These are phyloP conservation scores for Dione vanillae DNA, from an alignment of 2,888 invertebrate species.

Conservation along the genomic window DNA sequence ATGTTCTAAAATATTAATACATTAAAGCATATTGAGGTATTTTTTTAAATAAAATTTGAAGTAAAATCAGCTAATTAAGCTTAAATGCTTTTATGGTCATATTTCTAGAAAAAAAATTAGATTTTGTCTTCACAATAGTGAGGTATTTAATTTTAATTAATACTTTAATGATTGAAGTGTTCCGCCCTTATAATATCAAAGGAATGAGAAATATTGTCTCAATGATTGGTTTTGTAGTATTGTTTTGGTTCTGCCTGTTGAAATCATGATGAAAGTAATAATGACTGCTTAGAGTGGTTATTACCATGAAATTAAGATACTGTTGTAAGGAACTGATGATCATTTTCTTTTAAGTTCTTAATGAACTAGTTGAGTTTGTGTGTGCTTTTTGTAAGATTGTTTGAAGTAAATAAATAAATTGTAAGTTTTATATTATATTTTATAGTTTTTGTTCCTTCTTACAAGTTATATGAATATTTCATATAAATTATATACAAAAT, in stretches of 20 bases:
- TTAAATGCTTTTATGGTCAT: too few species aligned
- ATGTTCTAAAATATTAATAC: background rate
- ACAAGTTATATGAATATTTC: background rate
- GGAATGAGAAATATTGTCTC: background rate
- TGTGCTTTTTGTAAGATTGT: constrained; percentile 1
- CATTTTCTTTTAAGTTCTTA: constrained; percentile 4
- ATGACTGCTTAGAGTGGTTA: constrained; percentile 5
- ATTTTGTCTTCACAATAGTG: background rate
- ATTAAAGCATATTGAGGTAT: too few species aligned
- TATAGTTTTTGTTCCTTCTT: background rate
- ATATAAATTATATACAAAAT: too few species aligned
- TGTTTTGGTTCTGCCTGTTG: background rate
- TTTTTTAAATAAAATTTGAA: too few species aligned
- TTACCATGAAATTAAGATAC: constrained; percentile 19
- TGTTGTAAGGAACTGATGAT: background rate
- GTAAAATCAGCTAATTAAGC: too few species aligned
- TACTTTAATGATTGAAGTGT: background rate
- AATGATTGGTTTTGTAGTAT: background rate
- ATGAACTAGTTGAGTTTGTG: constrained; percentile 19
- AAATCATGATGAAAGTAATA: constrained; percentile 12
- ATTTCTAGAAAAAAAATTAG: too few species aligned
- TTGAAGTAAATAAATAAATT: constrained; percentile 27
- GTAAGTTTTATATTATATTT: constrained; percentile 22
- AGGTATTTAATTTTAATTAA: background rate
- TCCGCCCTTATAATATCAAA: background rate